These are phyloP conservation scores for Galerucella nymphaeae DNA, from an alignment of 2,888 invertebrate genomes.

Conservation along the genomic window DNA sequence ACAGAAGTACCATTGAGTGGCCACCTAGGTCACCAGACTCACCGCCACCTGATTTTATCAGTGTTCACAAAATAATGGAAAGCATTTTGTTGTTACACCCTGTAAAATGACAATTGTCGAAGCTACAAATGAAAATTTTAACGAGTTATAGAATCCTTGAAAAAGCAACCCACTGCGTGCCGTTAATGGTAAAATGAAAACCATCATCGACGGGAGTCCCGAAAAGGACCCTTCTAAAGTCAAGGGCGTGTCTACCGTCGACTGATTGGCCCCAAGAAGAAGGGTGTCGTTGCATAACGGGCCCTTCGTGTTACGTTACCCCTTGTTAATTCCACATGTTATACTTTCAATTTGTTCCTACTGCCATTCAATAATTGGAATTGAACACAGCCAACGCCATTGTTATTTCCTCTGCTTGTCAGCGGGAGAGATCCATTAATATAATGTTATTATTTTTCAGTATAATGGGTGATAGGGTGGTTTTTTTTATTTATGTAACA, in stretches of 20 bases:
- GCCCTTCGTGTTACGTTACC: slow-evolving; percentile 53
- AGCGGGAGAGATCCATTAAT: slow-evolving; percentile 49
- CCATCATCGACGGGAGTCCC: slow-evolving; percentile 27
- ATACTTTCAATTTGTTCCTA: slow-evolving; percentile 57
- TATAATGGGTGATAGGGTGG: slow-evolving; percentile 45
- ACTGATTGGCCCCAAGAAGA: slow-evolving; percentile 59
- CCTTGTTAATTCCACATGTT: slow-evolving; percentile 55
- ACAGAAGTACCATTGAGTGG: too few relatives aligned
- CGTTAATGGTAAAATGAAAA: slow-evolving; percentile 23
- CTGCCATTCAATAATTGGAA: slow-evolving; percentile 54
- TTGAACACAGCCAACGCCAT: slow-evolving; percentile 48
- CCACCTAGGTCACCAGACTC: too few relatives aligned
- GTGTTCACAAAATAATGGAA: too few relatives aligned
- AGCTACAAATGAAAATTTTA: not conserved
- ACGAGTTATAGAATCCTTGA: not conserved
- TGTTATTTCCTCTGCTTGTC: slow-evolving; percentile 41
- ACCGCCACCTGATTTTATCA: too few relatives aligned
- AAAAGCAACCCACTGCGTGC: slow-evolving; percentile 11
- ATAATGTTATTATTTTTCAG: slow-evolving; percentile 52
- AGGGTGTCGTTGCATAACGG: slow-evolving; percentile 60
- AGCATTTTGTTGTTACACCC: too few relatives aligned
- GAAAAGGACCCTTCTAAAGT: slow-evolving; percentile 52
- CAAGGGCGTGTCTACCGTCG: slow-evolving; percentile 59
- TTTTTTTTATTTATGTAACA: slow-evolving; percentile 13
- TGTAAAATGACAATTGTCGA: too few relatives aligned